A percentile compares a stretch with the other conserved stretches of the same genome.
phyloP scores from a whole-genome alignment of 2,888 invertebrate species.

The Bombyx huttoni region DNA sequence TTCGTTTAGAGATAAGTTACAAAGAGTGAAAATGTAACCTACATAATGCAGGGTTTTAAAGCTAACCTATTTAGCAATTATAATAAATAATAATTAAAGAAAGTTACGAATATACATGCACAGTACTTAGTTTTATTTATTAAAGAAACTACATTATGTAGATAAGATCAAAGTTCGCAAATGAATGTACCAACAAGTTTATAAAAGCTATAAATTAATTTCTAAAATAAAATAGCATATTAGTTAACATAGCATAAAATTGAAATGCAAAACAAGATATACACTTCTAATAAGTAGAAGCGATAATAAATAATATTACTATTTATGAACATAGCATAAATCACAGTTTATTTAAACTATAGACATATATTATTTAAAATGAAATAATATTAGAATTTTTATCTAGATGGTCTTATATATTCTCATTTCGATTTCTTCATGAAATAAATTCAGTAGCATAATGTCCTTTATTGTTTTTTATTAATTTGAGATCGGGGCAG shows the following conservation, averaged over 20 bases:
- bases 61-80: no score
- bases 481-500: constrained; percentile 35
- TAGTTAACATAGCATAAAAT: background rate
- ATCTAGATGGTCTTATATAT: no score
- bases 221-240: background rate
- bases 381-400: background rate
- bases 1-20: no score
- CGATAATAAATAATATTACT: no score
- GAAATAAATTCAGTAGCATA: constrained; percentile 2
- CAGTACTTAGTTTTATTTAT: no score
- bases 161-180: background rate
- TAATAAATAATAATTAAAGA: background rate
- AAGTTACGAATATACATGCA: background rate
- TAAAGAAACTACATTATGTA: no score
- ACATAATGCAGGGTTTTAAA: no score
- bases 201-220: background rate
- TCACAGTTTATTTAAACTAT: background rate
- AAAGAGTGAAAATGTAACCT: no score
- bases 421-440: background rate
- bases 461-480: constrained; percentile 48
- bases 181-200: no score
- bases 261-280: background rate
- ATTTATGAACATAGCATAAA: background rate
- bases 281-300: background rate
- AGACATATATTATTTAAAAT: background rate